Percentiles rank a stretch among this genome's conserved stretches.
Evolutionary conservation across 1,140 invertebrate genomes (phyloP).

Genomic region (Bombus superbus): DNA sequence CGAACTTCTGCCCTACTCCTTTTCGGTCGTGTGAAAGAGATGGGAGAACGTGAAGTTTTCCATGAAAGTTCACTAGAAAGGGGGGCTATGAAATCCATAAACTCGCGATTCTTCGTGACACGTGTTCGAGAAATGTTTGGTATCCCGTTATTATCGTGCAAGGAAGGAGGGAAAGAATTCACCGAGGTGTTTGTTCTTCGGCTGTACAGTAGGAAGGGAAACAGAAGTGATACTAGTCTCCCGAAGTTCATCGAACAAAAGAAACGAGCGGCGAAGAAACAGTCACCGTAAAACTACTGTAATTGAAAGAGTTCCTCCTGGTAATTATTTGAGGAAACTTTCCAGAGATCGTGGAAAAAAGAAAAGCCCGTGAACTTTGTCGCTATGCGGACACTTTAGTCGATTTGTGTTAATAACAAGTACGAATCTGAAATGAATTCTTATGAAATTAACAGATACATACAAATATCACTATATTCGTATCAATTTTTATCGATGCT

Average conservation of each 20-base stretch:
- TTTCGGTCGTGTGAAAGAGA: neutral
- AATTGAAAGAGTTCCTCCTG: neutral
- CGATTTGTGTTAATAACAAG: neutral
- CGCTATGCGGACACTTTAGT: neutral
- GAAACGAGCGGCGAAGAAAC: neutral
- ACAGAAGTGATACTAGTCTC: neutral
- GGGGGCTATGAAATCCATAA: neutral
- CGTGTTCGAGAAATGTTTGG: neutral
- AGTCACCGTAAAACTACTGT: neutral
- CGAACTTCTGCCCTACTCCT: neutral
- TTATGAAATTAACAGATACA: neutral
- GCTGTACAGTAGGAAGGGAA: neutral
- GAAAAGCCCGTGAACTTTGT: neutral
- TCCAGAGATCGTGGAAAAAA: neutral
- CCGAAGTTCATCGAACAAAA: neutral
- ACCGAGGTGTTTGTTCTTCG: neutral
- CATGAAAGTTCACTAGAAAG: neutral
- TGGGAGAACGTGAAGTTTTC: neutral
- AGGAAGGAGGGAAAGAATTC: neutral
- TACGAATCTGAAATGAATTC: too few relatives aligned
- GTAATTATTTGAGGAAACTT: neutral
- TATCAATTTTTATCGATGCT: too few relatives aligned
- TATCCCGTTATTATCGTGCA: neutral
- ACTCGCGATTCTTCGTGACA: slow-evolving; percentile 34
- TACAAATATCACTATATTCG: too few relatives aligned